Conservation (phyloP, 2,888 invertebrate genomes). For the Syrista parreyssii region DNA sequence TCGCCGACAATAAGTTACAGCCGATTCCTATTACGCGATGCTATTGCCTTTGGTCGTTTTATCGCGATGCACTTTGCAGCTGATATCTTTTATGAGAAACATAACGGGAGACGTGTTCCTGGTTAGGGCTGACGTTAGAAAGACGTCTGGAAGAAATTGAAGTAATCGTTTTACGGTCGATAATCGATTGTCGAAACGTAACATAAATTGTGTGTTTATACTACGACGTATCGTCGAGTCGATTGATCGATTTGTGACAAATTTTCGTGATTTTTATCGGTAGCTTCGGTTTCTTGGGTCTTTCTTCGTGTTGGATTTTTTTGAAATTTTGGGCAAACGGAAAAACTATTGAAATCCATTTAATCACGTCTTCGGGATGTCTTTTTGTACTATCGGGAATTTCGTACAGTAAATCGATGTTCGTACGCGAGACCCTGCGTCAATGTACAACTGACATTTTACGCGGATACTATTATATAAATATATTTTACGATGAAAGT, state of each 20-base stretch:
- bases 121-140: not conserved
- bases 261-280: not conserved
- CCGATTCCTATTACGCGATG: slow-evolving; percentile 13
- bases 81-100: slow-evolving; percentile 9
- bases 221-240: not conserved
- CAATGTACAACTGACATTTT: not conserved
- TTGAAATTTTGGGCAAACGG: not conserved
- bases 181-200: not conserved
- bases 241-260: too few species aligned
- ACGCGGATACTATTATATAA: slow-evolving; percentile 8
- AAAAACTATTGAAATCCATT: not conserved
- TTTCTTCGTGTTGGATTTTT: not conserved
- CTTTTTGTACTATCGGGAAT: not conserved
- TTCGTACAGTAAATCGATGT: not conserved
- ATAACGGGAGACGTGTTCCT: not conserved
- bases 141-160: not conserved
- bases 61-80: slow-evolving; percentile 19
- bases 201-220: not conserved
- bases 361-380: not conserved
- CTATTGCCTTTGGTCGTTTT: slow-evolving; percentile 28
- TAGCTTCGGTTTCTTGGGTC: not conserved
- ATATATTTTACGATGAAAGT: slow-evolving; percentile 48
- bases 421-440: not conserved
- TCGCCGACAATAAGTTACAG: slow-evolving; percentile 35
- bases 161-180: not conserved